phyloP scores from a whole-genome alignment of 2,113 vertebrate species.

The Stercorarius parasiticus region DNA sequence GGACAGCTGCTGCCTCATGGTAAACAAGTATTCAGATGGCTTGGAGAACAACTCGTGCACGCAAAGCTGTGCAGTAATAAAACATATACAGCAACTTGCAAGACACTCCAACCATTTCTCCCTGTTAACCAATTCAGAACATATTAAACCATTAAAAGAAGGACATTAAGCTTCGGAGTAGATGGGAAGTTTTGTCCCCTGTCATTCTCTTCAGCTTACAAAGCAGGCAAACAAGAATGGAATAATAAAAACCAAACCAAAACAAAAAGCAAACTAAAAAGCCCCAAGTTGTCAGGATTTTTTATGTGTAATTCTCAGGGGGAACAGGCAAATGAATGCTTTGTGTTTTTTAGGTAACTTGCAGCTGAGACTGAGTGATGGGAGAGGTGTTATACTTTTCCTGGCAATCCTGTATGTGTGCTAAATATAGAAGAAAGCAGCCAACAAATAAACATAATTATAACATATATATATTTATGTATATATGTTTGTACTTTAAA shows the following conservation, averaged over 20 bases:
- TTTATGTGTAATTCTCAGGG: neutral
- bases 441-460: neutral
- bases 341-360: neutral
- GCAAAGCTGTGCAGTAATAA: neutral
- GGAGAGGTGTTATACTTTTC: neutral
- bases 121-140: neutral
- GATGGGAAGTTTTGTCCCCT: neutral
- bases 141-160: neutral
- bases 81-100: neutral
- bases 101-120: neutral
- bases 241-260: neutral
- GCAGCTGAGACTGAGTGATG: neutral
- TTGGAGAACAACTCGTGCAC: neutral
- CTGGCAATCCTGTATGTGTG: neutral
- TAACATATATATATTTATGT: neutral
- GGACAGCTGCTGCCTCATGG: neutral
- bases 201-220: neutral
- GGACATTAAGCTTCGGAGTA: neutral
- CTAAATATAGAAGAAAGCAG: neutral
- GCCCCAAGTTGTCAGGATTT: neutral
- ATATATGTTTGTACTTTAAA: neutral
- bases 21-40: slow-evolving; percentile 12
- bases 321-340: neutral
- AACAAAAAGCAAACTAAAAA: neutral
- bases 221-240: neutral